Base-by-base conservation (phyloP, 2,888 invertebrate genomes). In the Sthenelais limicola region DNA sequence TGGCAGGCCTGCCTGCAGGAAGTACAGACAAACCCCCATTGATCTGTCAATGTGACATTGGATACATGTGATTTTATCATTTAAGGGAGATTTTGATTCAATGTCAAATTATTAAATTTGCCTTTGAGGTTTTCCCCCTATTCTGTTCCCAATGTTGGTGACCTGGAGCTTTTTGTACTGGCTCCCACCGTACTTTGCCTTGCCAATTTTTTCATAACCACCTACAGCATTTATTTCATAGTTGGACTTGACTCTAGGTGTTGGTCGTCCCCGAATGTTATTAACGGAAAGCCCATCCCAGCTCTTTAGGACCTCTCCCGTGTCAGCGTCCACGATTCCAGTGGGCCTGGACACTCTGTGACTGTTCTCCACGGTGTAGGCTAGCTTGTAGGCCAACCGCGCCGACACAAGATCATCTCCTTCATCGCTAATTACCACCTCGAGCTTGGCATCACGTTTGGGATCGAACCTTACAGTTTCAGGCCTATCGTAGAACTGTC, bases 171-270 rank as follows among this genome's bases (percentile, higher is more conserved):
- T 56, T 3, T 3, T n/a, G 33, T 56, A 32, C 3, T 56, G 15
- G 18, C 18, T 21, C 4, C 56, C 56, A 30, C 56, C 56, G 33
- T 56, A 56, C 12, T 56, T 32, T 5, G 33, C 28, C 56, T 56
- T 56, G 18, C 56, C 56, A 21, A 56, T 56, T 56, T 56, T 56
- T 33, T 33, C 18, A 56, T 56, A 33, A 18, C 56, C 56, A n/a
- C 56, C 56, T 4, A 32, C 21, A n/a, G 32, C 56, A 28, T 3
- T n/a, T n/a, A 56, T 33, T 32, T 56, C 1, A n/a, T 21, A 33
- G 32, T 56, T 56, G 30, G 56, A 56, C 9, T 56, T 56, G 18
- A 56, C 56, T 4, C 56, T 1, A 12, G 24, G 24, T 9, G 56
- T 33, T 32, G 33, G 18, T 32, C 56, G 30, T n/a, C n/a, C n/a